These are phyloP conservation scores for Gypaetus barbatus DNA, from an alignment of 2,797 vertebrate species.

Conservation along the genomic window DNA sequence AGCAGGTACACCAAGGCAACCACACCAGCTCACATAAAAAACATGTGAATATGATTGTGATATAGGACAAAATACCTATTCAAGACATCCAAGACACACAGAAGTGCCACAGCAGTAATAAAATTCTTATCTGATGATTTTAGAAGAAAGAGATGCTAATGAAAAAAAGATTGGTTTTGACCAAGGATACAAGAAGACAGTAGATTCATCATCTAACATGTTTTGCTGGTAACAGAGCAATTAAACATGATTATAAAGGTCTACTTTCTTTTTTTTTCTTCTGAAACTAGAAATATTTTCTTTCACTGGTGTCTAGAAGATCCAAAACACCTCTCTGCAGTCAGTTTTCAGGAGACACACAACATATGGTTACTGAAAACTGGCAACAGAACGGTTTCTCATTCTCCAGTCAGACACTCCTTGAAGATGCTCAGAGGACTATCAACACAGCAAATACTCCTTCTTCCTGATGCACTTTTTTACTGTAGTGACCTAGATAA, in stretches of 20 bases:
- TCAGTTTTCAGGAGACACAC: slow-evolving; percentile 60
- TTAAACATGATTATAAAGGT: slow-evolving; percentile 29
- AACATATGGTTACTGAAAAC: slow-evolving; percentile 63
- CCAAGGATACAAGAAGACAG: neutral
- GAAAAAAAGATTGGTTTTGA: neutral
- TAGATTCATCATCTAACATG: neutral
- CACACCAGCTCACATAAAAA: neutral
- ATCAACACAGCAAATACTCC: slow-evolving; percentile 63
- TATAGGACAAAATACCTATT: neutral
- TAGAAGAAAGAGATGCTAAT: neutral
- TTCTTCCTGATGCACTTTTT: slow-evolving; percentile 44
- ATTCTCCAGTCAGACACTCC: slow-evolving; percentile 55
- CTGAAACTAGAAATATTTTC: slow-evolving; percentile 62
- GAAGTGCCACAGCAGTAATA: neutral
- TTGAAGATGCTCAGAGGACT: slow-evolving; percentile 60
- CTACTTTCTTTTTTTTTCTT: neutral
- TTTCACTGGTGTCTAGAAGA: slow-evolving; percentile 62
- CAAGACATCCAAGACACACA: neutral
- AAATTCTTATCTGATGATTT: neutral
- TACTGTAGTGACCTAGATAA: slow-evolving; percentile 49
- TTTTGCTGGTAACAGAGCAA: neutral
- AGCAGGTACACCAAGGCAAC: neutral
- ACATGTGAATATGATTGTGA: neutral
- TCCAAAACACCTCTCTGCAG: slow-evolving; percentile 64
- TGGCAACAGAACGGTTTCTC: slow-evolving; percentile 64